Percentiles rank a stretch among this genome's conserved stretches.
These are phyloP conservation scores for Nowickia ferox DNA, from an alignment of 2,888 invertebrate species.

Conservation along the genomic window DNA sequence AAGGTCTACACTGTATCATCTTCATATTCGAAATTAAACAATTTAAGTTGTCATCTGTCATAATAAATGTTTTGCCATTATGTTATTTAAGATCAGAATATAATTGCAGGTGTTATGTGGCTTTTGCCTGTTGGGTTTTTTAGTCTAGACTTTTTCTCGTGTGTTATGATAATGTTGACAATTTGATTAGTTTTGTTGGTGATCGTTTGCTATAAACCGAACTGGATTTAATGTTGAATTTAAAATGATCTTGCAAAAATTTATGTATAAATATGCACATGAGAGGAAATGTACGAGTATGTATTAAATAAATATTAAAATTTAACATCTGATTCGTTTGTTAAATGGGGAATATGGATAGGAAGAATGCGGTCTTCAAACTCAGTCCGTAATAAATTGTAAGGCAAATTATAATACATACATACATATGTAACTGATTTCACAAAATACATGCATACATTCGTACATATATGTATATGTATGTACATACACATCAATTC, in stretches of 20 bases:
- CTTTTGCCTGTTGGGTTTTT: conserved; percentile 63
- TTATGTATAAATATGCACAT: no score
- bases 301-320: neutral
- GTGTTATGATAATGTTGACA: conserved; percentile 71
- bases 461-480: no score
- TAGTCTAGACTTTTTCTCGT: conserved; percentile 66
- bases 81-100: conserved; percentile 38
- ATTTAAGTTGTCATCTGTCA: conserved; percentile 71
- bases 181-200: conserved; percentile 61
- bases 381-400: no score
- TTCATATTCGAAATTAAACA: conserved; percentile 63
- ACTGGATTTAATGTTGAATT: conserved; percentile 9
- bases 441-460: no score
- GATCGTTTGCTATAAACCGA: conserved; percentile 17
- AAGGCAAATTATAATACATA: no score
- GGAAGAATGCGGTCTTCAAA: no score
- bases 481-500: no score
- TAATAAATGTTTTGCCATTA: conserved; percentile 65
- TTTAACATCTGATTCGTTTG: neutral
- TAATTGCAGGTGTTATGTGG: conserved; percentile 68
- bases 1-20: conserved; percentile 36
- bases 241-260: neutral
- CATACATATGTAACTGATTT: no score
- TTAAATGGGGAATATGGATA: no score
- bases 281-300: neutral